Conservation (phyloP, 2,113 vertebrate species). For the Megaptera novaeangliae region DNA sequence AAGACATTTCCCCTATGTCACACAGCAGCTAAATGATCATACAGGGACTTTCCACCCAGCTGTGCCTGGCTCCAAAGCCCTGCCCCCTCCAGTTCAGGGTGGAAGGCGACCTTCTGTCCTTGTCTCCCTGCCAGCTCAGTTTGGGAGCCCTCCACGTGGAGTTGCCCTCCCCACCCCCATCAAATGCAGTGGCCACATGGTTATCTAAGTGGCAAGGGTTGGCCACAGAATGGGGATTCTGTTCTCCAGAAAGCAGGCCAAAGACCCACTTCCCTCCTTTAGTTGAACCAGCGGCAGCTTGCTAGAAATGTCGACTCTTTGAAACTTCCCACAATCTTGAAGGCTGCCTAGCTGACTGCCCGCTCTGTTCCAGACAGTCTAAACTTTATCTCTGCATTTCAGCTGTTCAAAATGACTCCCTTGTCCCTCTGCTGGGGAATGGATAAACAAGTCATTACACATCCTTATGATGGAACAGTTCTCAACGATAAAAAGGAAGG, state of each 20-base stretch:
- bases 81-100: not conserved
- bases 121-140: not conserved
- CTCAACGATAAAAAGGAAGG: not conserved
- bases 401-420: not conserved
- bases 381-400: not conserved
- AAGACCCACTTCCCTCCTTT: not conserved
- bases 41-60: not conserved
- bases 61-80: not conserved
- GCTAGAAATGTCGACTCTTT: not conserved
- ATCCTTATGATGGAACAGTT: rapidly evolving
- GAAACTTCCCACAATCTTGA: not conserved
- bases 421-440: not conserved
- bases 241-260: not conserved
- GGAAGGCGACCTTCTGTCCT: not conserved
- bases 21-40: not conserved
- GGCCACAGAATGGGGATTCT: not conserved
- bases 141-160: not conserved
- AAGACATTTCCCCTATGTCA: not conserved
- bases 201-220: not conserved
- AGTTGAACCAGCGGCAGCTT: not conserved
- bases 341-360: not conserved
- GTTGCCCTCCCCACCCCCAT: not conserved
- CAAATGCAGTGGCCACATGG: rapidly evolving
- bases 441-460: not conserved
- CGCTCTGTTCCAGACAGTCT: not conserved